Conservation (phyloP, 2,797 vertebrate genomes). For the Sebastes cheni region DNA sequence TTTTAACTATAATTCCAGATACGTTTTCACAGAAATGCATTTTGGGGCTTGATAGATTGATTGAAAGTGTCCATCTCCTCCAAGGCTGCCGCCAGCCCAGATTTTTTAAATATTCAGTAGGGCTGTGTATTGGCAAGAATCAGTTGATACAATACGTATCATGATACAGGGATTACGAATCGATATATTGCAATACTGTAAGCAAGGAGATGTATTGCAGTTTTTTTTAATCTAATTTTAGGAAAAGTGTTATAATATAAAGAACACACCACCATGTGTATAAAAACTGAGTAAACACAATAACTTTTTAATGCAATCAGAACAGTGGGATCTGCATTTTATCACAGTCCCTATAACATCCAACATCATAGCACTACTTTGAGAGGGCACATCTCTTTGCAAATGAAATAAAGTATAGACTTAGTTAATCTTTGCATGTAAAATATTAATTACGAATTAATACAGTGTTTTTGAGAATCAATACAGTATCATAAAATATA, state of each 20-base stretch:
- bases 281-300: too few species aligned
- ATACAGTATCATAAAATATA: neutral
- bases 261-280: accelerated
- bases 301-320: too few species aligned
- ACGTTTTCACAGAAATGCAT: neutral
- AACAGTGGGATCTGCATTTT: neutral
- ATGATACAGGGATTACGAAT: too few species aligned
- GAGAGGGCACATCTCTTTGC: neutral
- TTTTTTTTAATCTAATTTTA: too few species aligned
- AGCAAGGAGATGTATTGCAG: too few species aligned
- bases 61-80: neutral
- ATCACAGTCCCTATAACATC: neutral
- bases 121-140: neutral
- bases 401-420: neutral
- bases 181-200: too few species aligned
- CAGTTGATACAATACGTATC: too few species aligned
- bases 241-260: too few species aligned
- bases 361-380: neutral
- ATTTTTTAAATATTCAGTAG: neutral
- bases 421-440: neutral
- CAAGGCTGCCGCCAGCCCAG: neutral
- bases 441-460: neutral
- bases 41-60: neutral
- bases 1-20: neutral
- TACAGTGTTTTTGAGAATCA: neutral